Conservation (phyloP, 2,113 vertebrate species). For the Furnarius figulus region DNA sequence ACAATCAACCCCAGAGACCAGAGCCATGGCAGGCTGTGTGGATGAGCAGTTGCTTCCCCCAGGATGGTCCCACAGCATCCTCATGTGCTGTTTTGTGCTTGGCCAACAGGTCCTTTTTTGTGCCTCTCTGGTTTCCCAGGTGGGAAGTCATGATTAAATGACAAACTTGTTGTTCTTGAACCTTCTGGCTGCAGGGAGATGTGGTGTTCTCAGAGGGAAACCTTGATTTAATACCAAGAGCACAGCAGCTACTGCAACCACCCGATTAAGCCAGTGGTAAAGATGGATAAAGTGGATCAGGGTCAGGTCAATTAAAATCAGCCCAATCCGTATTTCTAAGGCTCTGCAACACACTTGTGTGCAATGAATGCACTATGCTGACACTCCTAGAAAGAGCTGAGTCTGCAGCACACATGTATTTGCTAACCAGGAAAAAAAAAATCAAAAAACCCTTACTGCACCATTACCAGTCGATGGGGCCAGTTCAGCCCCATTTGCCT, state of each 20-base stretch:
- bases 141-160: not conserved
- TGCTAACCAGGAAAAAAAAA: not conserved
- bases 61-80: not conserved
- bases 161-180: not conserved
- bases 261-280: not conserved
- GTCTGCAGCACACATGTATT: not conserved
- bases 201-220: not conserved
- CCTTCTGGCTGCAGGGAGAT: not conserved
- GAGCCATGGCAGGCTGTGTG: not conserved
- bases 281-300: constrained; percentile 59
- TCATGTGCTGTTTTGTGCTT: not conserved
- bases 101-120: not conserved
- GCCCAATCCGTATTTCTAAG: constrained; percentile 6
- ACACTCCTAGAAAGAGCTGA: constrained; percentile 26
- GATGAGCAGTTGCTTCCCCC: not conserved
- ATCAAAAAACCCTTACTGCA: not conserved
- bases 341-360: not conserved
- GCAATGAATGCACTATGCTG: not conserved
- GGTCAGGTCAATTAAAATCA: constrained; percentile 60
- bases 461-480: not conserved
- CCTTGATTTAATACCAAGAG: not conserved
- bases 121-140: not conserved
- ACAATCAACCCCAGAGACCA: not conserved
- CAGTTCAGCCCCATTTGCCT: not conserved
- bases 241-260: not conserved